Evolutionary conservation across 2,888 invertebrate species (phyloP), one percentile per base, ranked within the genome.

Genomic region (Coleophora deauratella): DNA sequence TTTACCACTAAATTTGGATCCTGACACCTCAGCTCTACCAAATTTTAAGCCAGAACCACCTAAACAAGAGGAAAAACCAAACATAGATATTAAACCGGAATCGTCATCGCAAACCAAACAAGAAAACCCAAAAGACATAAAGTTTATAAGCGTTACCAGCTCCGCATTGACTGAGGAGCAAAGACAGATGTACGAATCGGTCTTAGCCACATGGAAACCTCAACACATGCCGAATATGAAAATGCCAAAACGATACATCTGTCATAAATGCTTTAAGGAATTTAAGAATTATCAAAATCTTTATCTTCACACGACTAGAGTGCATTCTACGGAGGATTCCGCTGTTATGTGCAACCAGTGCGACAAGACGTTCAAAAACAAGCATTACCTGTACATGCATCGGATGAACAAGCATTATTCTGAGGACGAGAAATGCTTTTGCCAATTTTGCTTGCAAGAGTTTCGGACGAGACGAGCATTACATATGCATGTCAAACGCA

Each of bases 391-490:
- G 1, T 85, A 85, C 54, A 85, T 85, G 84, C 84, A 85, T 44
- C 46, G 81, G 1, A 85, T 84, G 84, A 85, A 85, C 31, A 82
- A 82, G 8, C 84, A 85, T 42, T 84, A 84, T n/a, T 82, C 84
- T 0, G 82, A 84, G 11, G 51, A 67, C 0, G 81, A 82, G 49
- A 80, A 81, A 28, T 78, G 81, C 35, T 79, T 66, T 46, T 85
- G 84, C 33, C 80, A 85, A 36, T 78, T 76, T 42, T 85, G 84
- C 31, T 55, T 82, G 0, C 84, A 84, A 49, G 81, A 82, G 40
- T 85, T 82, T 30, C 50, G 81, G 1, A 85, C 84, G 0, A 41
- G 79, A 0, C 52, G 81, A 7, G 84, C 84, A 0, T 37, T 85
- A 0, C 77, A 82, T 12, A 80, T 85, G 76, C 84, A 85, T 11